phyloP scores from a whole-genome alignment of 2,888 invertebrate species.

The Pheosia tremula region DNA sequence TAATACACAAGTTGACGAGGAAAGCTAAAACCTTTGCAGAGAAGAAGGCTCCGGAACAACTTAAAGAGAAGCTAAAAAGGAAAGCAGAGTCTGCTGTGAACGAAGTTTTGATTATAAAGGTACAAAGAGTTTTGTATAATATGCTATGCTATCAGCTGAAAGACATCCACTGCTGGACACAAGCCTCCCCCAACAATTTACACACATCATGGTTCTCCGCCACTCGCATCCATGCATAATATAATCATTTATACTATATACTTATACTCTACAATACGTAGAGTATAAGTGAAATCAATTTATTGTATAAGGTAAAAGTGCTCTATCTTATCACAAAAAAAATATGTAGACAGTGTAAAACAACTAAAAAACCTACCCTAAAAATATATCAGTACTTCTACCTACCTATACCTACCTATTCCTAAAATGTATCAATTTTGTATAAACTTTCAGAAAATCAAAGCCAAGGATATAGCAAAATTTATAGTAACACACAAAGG shows the following conservation, averaged over 20 bases:
- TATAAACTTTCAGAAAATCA: constrained; percentile 68
- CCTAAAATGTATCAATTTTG: constrained; percentile 1
- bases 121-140: constrained; percentile 28
- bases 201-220: too few relatives aligned
- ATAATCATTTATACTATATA: too few relatives aligned
- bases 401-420: neutral
- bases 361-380: neutral
- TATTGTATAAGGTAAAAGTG: too few relatives aligned
- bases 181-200: too few relatives aligned
- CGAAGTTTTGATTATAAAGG: constrained; percentile 76
- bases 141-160: too few relatives aligned
- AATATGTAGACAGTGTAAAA: too few relatives aligned
- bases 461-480: constrained; percentile 69
- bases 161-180: too few relatives aligned
- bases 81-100: constrained; percentile 74
- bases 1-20: constrained; percentile 75
- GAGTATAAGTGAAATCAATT: too few relatives aligned
- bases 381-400: too few relatives aligned
- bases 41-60: constrained; percentile 65
- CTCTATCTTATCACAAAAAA: too few relatives aligned
- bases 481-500: constrained; percentile 72
- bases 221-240: too few relatives aligned
- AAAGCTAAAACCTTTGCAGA: constrained; percentile 71
- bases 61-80: constrained; percentile 65
- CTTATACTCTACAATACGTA: too few relatives aligned